Evolutionary conservation across 2,113 vertebrate species (phyloP).

Genomic region (Anhinga rufa): DNA sequence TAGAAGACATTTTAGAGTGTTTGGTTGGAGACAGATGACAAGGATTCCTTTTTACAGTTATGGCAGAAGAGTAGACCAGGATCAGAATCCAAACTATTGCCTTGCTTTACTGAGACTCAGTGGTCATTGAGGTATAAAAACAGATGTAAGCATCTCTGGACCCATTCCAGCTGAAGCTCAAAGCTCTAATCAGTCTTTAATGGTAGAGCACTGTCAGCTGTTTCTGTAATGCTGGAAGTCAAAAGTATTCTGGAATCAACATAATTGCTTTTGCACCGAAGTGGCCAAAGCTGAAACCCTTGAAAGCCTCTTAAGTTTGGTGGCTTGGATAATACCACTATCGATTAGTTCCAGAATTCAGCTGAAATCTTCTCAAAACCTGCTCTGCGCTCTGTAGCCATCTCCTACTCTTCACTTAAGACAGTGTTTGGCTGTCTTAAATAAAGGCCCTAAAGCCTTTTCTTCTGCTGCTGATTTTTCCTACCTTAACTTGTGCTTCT

Average conservation of each 20-base stretch:
- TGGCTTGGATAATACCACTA: background rate
- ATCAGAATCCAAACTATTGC: background rate
- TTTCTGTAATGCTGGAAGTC: background rate
- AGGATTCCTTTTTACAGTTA: background rate
- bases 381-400: background rate
- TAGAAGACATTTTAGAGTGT: background rate
- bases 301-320: background rate
- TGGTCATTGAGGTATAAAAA: background rate
- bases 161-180: background rate
- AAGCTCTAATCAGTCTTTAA: background rate
- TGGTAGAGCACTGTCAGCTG: background rate
- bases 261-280: background rate
- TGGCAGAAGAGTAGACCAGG: background rate
- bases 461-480: background rate
- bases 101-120: background rate
- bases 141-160: background rate
- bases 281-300: background rate
- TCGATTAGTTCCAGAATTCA: background rate
- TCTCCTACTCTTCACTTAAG: background rate
- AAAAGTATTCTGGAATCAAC: background rate
- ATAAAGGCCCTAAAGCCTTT: background rate
- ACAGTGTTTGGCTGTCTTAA: background rate
- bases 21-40: background rate
- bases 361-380: background rate
- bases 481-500: background rate